Evolutionary conservation across 2,113 vertebrate genomes (phyloP).

Genomic region (Spea multiplicata): DNA sequence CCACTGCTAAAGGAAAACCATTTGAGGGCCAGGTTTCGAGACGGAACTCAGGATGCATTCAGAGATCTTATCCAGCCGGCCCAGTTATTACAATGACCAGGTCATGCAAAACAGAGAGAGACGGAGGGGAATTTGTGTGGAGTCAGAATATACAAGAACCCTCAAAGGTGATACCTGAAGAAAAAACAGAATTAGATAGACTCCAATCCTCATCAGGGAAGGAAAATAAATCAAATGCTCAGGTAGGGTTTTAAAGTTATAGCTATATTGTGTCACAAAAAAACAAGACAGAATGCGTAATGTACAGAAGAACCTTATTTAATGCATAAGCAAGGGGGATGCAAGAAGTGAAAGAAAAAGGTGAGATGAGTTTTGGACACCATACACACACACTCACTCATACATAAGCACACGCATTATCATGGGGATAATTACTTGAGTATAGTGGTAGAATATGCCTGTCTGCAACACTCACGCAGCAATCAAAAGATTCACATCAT

Average conservation of each 20-base stretch:
- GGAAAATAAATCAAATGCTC: neutral
- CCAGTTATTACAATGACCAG: conserved; percentile 10
- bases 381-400: too few species aligned
- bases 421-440: too few species aligned
- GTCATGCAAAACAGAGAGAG: conserved; percentile 13
- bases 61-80: conserved; percentile 8
- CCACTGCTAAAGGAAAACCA: conserved; percentile 18
- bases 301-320: too few species aligned
- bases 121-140: conserved; percentile 2
- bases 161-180: conserved; percentile 30
- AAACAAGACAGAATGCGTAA: too few species aligned
- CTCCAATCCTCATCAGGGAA: conserved; percentile 16
- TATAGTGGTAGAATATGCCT: too few species aligned
- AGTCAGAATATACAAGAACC: conserved; percentile 36
- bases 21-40: neutral
- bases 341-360: too few species aligned
- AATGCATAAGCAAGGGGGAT: too few species aligned
- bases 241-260: neutral
- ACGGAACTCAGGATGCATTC: conserved; percentile 20
- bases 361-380: too few species aligned
- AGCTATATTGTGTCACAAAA: too few species aligned
- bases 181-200: conserved; percentile 17
- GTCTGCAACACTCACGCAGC: too few species aligned
- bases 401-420: too few species aligned
- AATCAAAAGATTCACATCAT: too few species aligned